Evolutionary conservation across 1,140 invertebrate genomes (phyloP), one percentile per base, ranked within the genome.

Genomic region (Aphidius ervi): DNA sequence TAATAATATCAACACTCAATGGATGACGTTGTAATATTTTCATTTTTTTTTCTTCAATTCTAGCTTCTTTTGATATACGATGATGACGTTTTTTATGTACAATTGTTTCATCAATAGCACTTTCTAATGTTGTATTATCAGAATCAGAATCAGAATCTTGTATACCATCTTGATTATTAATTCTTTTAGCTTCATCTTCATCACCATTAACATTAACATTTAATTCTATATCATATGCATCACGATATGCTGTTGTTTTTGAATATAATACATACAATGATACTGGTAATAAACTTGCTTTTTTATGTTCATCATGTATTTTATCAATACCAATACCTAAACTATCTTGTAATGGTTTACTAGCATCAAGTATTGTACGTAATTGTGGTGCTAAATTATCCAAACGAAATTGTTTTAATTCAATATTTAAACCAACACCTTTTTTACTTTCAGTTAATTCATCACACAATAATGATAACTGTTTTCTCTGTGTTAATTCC

Each of bases 221-320:
- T 56, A 88, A 70, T 46, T 75, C 67, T 57, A 75, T 76, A 69
- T 82, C 88, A 74, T 87, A 86, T 43, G 87, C 91, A 74, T 93
- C 87, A 70, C 87, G 85, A 75, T 92, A 94, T n/a, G 93, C 90
- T 73, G 84, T 84, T 41, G 87, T 82, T 81, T 95, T 92, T 59
- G 92, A 87, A 81, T 92, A 97, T 3, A 97, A 81, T 61, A 96
- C 85, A 81, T 95, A 98, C 0, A 98, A 78, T 5, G 93, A 88
- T 57, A 87, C 81, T 6, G 94, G 89, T 6, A 98, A 80, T 63
- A 92, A 84, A 46, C 85, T 80, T 9, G 93, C 92, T 56, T 86
- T 82, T 67, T 86, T 83, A 69, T 91, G 87, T 66, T 93, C 85
- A 66, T 87, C 85, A 67, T 88, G 83, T 59, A 87, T 86, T 69